Evolutionary conservation across 2,888 invertebrate genomes (phyloP).

Genomic region (Glyphotaelius pellucidus): DNA sequence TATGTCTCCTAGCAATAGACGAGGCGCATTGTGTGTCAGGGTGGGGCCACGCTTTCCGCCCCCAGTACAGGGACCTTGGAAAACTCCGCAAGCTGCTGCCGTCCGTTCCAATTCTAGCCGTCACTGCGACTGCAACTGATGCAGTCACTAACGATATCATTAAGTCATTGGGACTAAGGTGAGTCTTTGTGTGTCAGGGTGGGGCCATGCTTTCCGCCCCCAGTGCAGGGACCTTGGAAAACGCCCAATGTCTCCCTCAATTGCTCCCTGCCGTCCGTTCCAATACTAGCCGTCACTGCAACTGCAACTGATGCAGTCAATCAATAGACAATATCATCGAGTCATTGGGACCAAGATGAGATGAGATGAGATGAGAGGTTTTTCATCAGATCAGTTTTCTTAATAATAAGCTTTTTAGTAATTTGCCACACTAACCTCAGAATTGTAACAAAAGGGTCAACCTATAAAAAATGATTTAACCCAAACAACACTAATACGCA

Average conservation of each 20-base stretch:
- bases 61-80: slow-evolving; percentile 77
- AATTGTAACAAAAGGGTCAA: no score
- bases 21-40: slow-evolving; percentile 87
- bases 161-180: slow-evolving; percentile 75
- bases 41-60: slow-evolving; percentile 86
- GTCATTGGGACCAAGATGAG: slow-evolving; percentile 75
- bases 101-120: slow-evolving; percentile 80
- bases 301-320: slow-evolving; percentile 82
- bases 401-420: no score
- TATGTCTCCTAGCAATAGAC: slow-evolving; percentile 82
- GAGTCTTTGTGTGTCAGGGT: slow-evolving; percentile 79
- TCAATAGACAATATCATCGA: slow-evolving; percentile 79
- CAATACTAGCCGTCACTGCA: slow-evolving; percentile 84
- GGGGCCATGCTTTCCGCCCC: slow-evolving; percentile 86
- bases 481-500: no score
- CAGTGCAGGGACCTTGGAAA: slow-evolving; percentile 76
- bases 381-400: no score
- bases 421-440: no score
- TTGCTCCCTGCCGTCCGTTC: slow-evolving; percentile 77
- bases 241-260: no score
- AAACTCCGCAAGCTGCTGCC: slow-evolving; percentile 72
- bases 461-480: no score
- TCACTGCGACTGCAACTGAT: slow-evolving; percentile 85
- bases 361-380: no score
- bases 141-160: slow-evolving; percentile 81